A percentile compares a stretch with the other conserved stretches of the same genome.
These are phyloP conservation scores for Bilobella aurantiaca DNA, from an alignment of 1,140 invertebrate genomes.

Conservation along the genomic window DNA sequence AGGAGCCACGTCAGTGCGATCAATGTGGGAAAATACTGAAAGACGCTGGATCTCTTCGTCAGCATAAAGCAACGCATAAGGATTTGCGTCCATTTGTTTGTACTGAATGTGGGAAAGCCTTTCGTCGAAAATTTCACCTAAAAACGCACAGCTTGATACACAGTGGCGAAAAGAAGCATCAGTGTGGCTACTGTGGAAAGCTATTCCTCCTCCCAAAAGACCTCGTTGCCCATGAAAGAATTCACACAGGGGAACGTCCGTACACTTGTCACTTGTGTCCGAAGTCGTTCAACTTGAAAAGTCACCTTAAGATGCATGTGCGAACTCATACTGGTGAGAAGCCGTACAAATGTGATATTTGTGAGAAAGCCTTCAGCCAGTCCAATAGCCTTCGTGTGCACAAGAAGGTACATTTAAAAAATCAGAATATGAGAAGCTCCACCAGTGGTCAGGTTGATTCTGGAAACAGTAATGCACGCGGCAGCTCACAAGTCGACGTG, in stretches of 20 bases:
- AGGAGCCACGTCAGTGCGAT: too few relatives aligned
- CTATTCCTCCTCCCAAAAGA: slow-evolving; percentile 38
- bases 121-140: too few relatives aligned
- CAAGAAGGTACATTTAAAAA: slow-evolving; percentile 21
- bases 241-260: slow-evolving; percentile 19
- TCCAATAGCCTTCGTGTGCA: slow-evolving; percentile 19
- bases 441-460: too few relatives aligned
- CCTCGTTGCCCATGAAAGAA: slow-evolving; percentile 44
- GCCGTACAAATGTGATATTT: slow-evolving; percentile 17
- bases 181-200: slow-evolving; percentile 52
- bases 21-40: too few relatives aligned
- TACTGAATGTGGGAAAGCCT: too few relatives aligned
- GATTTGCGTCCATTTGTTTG: too few relatives aligned
- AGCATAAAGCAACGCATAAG: too few relatives aligned
- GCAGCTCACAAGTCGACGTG: too few relatives aligned
- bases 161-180: slow-evolving; percentile 68
- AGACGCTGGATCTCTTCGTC: too few relatives aligned
- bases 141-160: too few relatives aligned
- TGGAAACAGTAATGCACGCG: too few relatives aligned
- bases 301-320: slow-evolving; percentile 18
- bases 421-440: too few relatives aligned
- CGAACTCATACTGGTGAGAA: slow-evolving; percentile 14
- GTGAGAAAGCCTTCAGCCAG: slow-evolving; percentile 18
- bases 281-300: slow-evolving; percentile 22
- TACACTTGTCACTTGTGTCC: slow-evolving; percentile 10